Evolutionary conservation across 2,888 invertebrate species (phyloP), one percentile per base, ranked within the genome.

Genomic region (Xanthia togata): DNA sequence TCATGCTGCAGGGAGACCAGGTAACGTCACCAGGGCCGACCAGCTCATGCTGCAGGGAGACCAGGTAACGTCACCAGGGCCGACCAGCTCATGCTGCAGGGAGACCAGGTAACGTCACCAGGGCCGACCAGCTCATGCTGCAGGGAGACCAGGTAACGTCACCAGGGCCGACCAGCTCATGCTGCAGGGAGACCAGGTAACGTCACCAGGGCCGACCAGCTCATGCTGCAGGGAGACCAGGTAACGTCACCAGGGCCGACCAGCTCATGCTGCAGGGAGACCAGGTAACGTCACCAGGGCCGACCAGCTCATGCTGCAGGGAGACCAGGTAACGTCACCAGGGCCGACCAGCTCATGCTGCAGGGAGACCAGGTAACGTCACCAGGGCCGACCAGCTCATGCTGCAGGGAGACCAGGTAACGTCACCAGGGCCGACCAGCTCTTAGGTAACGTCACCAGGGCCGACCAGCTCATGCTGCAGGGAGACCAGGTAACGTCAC

Each of bases 1-100:
- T 99, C 41, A 41, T 41, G 41, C 97, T 99, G 80, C 99, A 99
- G 95, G 99, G 99, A 14, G 99, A 99, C 95, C 99, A 99, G 97
- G 97, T 77, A 53, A 31, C 14, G 38, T 38, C 38, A 5, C 38
- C 38, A 38, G 38, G 38, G 5, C 41, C 9, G 31, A 31, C 31
- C 31, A 31, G 31, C 31, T 31, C 31, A 31, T 41, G 41, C 97
- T 99, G 80, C 99, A 99, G 95, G 99, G 99, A 14, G 99, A 99
- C 95, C 99, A 99, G 97, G 97, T 77, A 53, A 31, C 14, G 38
- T 38, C 38, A 5, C 38, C 38, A 38, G 38, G 38, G 5, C 41
- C 9, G 31, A 31, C 31, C 31, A 31, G 31, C 31, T 31, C 31
- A 31, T 41, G 41, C 97, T 99, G 80, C 99, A 99, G 95, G 99